Conservation (phyloP, 2,797 vertebrate genomes). For the Euthynnus affinis region DNA sequence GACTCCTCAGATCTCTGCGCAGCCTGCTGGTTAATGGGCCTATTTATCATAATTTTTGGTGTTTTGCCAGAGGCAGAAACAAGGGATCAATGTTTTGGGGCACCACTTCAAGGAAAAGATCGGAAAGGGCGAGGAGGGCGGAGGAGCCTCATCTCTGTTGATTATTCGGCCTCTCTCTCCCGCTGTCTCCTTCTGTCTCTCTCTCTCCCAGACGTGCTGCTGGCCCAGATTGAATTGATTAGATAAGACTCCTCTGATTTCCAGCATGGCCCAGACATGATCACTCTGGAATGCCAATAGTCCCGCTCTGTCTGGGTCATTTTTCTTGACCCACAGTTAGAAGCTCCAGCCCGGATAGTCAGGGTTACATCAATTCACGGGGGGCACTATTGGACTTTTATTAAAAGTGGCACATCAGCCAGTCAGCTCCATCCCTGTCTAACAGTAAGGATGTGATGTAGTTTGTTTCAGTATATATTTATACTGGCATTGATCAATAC, state of each 20-base stretch:
- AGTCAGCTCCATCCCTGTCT: slow-evolving; percentile 5
- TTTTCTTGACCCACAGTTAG: slow-evolving; percentile 51
- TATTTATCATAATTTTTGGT: slow-evolving; percentile 61
- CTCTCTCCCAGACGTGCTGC: slow-evolving; percentile 31
- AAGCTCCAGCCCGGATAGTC: slow-evolving; percentile 17
- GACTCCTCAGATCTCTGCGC: slow-evolving; percentile 29
- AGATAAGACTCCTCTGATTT: slow-evolving; percentile 62
- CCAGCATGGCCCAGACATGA: slow-evolving; percentile 54
- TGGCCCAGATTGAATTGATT: slow-evolving; percentile 63
- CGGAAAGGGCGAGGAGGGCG: slow-evolving; percentile 12
- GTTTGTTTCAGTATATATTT: slow-evolving; percentile 34
- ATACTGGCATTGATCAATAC: slow-evolving; percentile 36
- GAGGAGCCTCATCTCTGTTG: slow-evolving; percentile 38
- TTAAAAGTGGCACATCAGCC: slow-evolving; percentile 32
- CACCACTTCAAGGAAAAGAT: slow-evolving; percentile 48
- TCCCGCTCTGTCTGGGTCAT: slow-evolving; percentile 32
- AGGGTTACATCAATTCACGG: slow-evolving; percentile 42
- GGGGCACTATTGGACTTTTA: slow-evolving; percentile 24
- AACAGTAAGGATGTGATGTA: slow-evolving; percentile 4
- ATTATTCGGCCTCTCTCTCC: slow-evolving; percentile 46
- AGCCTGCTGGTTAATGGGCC: slow-evolving; percentile 45
- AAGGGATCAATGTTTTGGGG: slow-evolving; percentile 57
- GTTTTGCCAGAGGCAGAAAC: slow-evolving; percentile 53
- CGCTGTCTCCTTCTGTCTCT: slow-evolving; percentile 8
- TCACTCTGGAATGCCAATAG: slow-evolving; percentile 61